Conservation (phyloP, 1,140 invertebrate genomes). For the Drosophila sucinea region DNA sequence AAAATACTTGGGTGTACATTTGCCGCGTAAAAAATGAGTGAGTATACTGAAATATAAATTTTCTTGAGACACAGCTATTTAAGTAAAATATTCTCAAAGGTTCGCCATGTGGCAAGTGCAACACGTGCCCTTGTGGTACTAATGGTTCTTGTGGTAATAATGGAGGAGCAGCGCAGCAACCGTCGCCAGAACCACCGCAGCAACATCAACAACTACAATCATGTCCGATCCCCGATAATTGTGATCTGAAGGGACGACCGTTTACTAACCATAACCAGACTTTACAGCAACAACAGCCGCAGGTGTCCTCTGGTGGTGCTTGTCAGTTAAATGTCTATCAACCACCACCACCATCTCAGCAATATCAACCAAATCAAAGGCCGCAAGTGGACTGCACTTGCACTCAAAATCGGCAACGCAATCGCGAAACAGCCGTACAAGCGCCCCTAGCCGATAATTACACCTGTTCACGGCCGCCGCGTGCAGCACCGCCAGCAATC, state of each 20-base stretch:
- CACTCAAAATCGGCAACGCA: conserved; percentile 3
- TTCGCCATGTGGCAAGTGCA: conserved; percentile 58
- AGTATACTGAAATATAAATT: background rate
- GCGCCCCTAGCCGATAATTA: conserved; percentile 43
- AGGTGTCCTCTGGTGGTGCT: background rate
- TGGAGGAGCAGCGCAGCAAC: conserved; percentile 3
- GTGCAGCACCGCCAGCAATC: background rate
- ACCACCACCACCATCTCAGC: background rate
- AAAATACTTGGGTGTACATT: background rate
- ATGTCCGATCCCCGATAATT: background rate
- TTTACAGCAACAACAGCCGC: conserved; percentile 7
- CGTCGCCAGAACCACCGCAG: background rate
- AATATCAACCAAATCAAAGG: background rate
- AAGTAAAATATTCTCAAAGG: conserved; percentile 2
- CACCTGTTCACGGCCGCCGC: conserved; percentile 30
- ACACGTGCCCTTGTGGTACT: conserved; percentile 51
- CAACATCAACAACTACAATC: conserved; percentile 8
- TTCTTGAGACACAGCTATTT: background rate
- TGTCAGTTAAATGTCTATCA: conserved; percentile 15
- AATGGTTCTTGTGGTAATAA: conserved; percentile 4
- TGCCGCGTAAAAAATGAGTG: background rate
- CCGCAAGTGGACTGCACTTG: conserved; percentile 45
- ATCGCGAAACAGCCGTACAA: conserved; percentile 7
- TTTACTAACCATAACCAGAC: background rate
- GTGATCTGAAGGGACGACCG: background rate